Evolutionary conservation across 2,888 invertebrate genomes (phyloP).

Genomic region (Acanthosepion lycidas): DNA sequence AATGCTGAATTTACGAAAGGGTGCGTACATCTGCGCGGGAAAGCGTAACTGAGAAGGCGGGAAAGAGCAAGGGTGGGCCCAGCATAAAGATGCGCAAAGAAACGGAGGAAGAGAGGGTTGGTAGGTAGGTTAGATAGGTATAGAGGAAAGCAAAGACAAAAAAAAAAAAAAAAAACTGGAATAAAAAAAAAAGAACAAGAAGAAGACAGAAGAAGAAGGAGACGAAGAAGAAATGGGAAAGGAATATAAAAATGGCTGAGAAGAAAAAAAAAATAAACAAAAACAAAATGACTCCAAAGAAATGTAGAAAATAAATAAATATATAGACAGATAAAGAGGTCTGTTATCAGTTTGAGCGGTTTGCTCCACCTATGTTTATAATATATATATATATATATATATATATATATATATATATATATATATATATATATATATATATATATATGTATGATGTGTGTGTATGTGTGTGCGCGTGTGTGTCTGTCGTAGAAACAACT

Average conservation of each 20-base stretch:
- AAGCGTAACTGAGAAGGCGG: conserved; percentile 3
- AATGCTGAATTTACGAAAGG: conserved; percentile 13
- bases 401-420: background rate
- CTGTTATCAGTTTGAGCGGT: background rate
- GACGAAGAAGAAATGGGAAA: background rate
- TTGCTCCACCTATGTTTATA: conserved; percentile 12
- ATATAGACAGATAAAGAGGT: background rate
- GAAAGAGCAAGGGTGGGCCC: background rate
- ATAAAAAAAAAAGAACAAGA: background rate
- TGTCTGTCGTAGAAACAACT: no score
- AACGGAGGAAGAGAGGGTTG: background rate
- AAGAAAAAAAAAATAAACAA: background rate
- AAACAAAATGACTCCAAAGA: background rate
- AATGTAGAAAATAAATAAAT: background rate
- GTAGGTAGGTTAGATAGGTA: background rate
- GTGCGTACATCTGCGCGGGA: background rate
- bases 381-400: background rate
- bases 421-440: background rate
- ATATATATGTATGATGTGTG: background rate
- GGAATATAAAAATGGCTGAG: background rate
- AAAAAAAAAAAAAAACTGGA: background rate
- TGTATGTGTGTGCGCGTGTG: background rate
- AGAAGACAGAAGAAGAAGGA: background rate
- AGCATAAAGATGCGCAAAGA: background rate
- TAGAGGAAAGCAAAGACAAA: background rate